Conservation (phyloP, 2,113 vertebrate genomes). For the Acrocephalus arundinaceus region DNA sequence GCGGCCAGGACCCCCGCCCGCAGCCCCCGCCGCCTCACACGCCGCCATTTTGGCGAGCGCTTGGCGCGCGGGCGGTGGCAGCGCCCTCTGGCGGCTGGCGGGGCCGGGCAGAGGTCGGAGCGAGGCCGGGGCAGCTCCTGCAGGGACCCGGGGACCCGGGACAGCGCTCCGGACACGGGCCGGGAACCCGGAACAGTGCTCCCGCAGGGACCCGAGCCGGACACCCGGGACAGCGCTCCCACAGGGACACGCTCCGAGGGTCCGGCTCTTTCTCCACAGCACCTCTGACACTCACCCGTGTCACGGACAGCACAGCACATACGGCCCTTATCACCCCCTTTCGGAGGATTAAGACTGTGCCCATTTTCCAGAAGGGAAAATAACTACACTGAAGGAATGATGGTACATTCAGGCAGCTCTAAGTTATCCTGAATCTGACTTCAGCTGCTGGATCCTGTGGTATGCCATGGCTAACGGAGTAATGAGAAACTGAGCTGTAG, state of each 20-base stretch:
- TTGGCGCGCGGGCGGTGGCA: too few relatives aligned
- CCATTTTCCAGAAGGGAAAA: not conserved
- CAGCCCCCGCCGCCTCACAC: too few relatives aligned
- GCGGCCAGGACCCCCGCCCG: too few relatives aligned
- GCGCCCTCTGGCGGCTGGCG: too few relatives aligned
- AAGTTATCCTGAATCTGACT: too few relatives aligned
- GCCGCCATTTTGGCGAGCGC: too few relatives aligned
- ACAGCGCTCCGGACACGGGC: not conserved
- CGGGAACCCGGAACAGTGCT: too few relatives aligned
- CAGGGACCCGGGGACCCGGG: too few relatives aligned
- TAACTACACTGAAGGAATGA: not conserved
- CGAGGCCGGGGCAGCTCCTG: too few relatives aligned
- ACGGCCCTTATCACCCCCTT: accelerated
- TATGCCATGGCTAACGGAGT: accelerated
- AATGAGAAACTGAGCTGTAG: not conserved
- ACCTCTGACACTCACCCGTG: not conserved
- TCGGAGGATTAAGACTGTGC: not conserved
- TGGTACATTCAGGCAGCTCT: not conserved
- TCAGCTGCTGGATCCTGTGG: not conserved
- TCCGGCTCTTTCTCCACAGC: not conserved
- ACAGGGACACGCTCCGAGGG: too few relatives aligned
- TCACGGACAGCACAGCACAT: not conserved
- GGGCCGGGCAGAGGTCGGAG: too few relatives aligned
- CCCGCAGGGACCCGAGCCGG: too few relatives aligned
- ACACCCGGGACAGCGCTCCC: accelerated